These are phyloP conservation scores for Micrasema longulum DNA, from an alignment of 1,140 invertebrate species.

Conservation along the genomic window DNA sequence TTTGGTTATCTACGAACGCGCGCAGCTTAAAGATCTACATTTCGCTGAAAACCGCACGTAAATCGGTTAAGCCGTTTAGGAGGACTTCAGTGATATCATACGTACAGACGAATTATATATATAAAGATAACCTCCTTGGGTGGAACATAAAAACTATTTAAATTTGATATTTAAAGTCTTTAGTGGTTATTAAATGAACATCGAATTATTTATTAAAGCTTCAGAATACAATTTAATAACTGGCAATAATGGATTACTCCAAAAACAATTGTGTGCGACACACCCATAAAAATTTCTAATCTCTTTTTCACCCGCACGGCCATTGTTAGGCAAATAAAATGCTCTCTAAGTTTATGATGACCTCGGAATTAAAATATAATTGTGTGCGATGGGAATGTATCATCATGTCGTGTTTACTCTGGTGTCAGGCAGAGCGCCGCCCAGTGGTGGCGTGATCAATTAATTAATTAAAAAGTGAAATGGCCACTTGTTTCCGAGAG, in stretches of 20 bases:
- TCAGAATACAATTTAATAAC: too few relatives aligned
- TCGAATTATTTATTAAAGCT: too few relatives aligned
- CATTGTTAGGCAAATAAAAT: background rate
- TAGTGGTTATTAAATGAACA: too few relatives aligned
- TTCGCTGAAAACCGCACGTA: too few relatives aligned
- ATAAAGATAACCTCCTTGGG: too few relatives aligned
- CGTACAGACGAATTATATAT: too few relatives aligned
- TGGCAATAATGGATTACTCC: background rate
- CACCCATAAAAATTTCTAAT: background rate
- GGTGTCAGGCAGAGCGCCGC: constrained; percentile 10
- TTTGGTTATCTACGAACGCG: too few relatives aligned
- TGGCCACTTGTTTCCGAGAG: constrained; percentile 8
- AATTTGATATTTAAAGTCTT: too few relatives aligned
- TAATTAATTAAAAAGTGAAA: constrained; percentile 34
- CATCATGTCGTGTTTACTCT: background rate
- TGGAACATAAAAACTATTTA: too few relatives aligned
- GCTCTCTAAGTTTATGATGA: background rate
- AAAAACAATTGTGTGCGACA: background rate
- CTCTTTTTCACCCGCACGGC: background rate
- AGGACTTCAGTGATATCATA: too few relatives aligned
- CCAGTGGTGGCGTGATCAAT: constrained; percentile 20
- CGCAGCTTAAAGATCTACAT: too few relatives aligned
- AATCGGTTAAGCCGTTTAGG: too few relatives aligned
- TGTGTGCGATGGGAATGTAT: background rate
- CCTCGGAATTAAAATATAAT: background rate